Evolutionary conservation across 2,113 vertebrate genomes (phyloP), one percentile per base, ranked within the genome.

Genomic region (Platanista minor): DNA sequence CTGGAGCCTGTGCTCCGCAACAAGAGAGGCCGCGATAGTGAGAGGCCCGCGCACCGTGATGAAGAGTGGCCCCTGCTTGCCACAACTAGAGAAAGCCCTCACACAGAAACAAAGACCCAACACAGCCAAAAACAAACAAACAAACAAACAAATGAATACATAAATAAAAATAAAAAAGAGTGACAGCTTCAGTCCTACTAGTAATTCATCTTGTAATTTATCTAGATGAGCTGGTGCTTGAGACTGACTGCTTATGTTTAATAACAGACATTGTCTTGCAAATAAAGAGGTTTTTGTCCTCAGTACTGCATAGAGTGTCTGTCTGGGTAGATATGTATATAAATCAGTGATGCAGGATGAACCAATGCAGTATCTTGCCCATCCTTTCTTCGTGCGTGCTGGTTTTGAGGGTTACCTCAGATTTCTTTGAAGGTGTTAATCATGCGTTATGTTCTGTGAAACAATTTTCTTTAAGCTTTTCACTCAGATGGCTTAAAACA

Each of bases 401-500:
- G 41, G 7, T 75, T 78, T 85, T 93, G 62, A 81, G 75, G 33
- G 14, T n/a, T 75, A 54, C 89, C 15, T 91, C 36, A 74, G 18
- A 72, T 83, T 87, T 95, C 62, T 96, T 6, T 90, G 64, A 91
- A 92, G n/a, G n/a, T 75, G 3, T 86, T 92, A 88, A 62, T 95
- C 23, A 12, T 92, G 49, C 46, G 8, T 57, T 67, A 4, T 85
- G 31, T 61, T 94, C 64, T 91, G 18, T 67, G 62, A 88, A 87
- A 87, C 72, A 66, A 15, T 85, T 90, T 95, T 61, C n/a, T 86
- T 71, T 82, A 82, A 84, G 11, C 61, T 72, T 90, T 91, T 96
- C 92, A 89, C 46, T 97, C 66, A 75, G 33, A 33, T 94, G 64
- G 54, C 20, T 84, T 94, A 94, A 92, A 57, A 86, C 67, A 96